Evolutionary conservation across 2,113 vertebrate species (phyloP), one percentile per base, ranked within the genome.

Genomic region (Sialia sialis): DNA sequence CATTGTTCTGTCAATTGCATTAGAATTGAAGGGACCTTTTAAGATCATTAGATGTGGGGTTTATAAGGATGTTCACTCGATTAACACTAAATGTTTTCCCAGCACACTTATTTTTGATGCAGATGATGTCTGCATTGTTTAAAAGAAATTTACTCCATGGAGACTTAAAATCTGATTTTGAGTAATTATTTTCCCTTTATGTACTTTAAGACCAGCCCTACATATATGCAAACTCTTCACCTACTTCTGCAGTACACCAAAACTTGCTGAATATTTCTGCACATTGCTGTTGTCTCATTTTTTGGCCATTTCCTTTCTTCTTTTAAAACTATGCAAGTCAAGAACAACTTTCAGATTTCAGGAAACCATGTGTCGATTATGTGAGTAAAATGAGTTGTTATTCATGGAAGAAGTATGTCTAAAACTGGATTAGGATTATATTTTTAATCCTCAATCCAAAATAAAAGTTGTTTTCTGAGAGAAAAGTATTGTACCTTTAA

Each of bases 401-500:
- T 68, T 56, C 23, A n/a, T 80, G n/a, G 54, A 73, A 74, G 16
- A 91, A 39, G 3, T 14, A 5, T 62, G 11, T 67, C 30, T 48
- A 46, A 75, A 2, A 9, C 5, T 87, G 34, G 49, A 82, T 73
- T 66, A 64, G 15, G 41, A 43, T 94, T 81, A 27, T 8, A 11
- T 30, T 92, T 93, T 93, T 70, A 88, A 59, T 93, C 44, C 13
- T 82, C 38, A 90, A 74, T 59, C 34, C 38, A 84, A 90, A 94
- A 29, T 64, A 72, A 60, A 64, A 72, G 4, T 27, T 79, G 46
- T n/a, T 60, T 56, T 75, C 29, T 79, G 77, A 92, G 48, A 62
- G 18, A 29, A 81, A 77, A 32, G 26, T n/a, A 36, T 22, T 36
- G 17, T 76, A 34, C 41, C 30, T 72, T 78, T 89, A 80, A 62